Base-by-base conservation (phyloP, 2,797 vertebrate genomes). In the Hirundo rustica region DNA sequence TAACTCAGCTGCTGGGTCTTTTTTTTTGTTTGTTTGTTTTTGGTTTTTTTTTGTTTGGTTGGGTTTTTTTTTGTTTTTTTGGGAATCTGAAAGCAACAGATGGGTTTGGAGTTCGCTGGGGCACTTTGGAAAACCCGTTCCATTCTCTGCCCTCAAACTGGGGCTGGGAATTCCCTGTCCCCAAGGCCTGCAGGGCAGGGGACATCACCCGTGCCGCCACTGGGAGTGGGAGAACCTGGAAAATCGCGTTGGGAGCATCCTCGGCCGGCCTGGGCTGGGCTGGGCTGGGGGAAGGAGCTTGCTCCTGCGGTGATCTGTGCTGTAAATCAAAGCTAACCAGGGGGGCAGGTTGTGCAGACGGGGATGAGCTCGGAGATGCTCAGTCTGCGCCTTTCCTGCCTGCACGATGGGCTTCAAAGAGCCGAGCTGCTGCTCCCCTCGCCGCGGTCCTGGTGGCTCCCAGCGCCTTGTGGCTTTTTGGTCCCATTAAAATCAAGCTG, bases 41-140 rank as follows among this genome's bases (percentile, higher is more conserved):
- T 8, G 65, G 25, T 64, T 82, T 92, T 78, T 20, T 26, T 34
- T 61, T 36, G 9, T 36, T 36, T 36, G 36, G 36, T 38, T 38
- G 38, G 36, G 36, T 38, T 38, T 38, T 38, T 38, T 42, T 29
- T n/a, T n/a, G n/a, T n/a, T 26, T 30, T 47, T 47, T 18, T 7
- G 40, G 55, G 53, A 21, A 29, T 19, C 62, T 12, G n/a, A 72
- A 54, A 80, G 88, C 16, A 96, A 27, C 96, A 97, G 95, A 80
- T 95, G 95, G 95, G 88, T 83, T 79, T 96, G 86, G 86, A 21
- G 57, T 70, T 77, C 3, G 34, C 30, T 62, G 92, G 97, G 96
- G 42, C 17, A 4, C 75, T 20, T 15, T 19, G 70, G 77, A 82
- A 87, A 51, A 80, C 30, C 61, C 53, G 17, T 75, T 92, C 82